Percentiles rank a stretch among this genome's conserved stretches.
phyloP scores from a whole-genome alignment of 2,113 vertebrate species.

The Apeltes quadracus region DNA sequence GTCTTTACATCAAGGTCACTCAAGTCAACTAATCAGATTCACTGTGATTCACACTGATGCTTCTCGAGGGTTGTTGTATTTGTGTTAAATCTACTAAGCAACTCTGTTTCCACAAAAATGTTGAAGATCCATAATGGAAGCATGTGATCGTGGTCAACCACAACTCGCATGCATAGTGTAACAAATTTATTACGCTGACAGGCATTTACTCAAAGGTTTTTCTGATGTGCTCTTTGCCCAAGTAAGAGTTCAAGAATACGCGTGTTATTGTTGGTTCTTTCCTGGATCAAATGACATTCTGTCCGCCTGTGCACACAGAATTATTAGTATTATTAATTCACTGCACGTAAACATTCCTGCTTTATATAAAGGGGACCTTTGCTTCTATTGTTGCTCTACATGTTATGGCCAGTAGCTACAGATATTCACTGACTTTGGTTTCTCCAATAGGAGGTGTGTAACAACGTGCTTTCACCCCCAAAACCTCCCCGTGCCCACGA shows the following conservation, averaged over 20 bases:
- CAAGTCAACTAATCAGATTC: too few relatives aligned
- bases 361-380: not conserved
- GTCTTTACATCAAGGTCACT: not conserved
- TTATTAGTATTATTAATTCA: too few relatives aligned
- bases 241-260: not conserved
- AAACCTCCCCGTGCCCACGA: constrained; percentile 95
- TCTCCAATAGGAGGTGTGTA: constrained; percentile 70
- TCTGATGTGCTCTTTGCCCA: not conserved
- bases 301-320: not conserved
- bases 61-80: not conserved
- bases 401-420: not conserved
- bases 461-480: constrained; percentile 84
- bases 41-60: not conserved
- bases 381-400: not conserved
- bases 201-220: not conserved
- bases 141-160: not conserved
- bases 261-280: not conserved
- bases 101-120: not conserved
- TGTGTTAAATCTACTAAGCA: not conserved
- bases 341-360: not conserved
- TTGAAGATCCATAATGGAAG: not conserved
- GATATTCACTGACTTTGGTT: not conserved
- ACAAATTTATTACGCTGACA: constrained; percentile 1
- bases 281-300: not conserved
- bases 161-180: not conserved